Evolutionary conservation across 92 coral and sea anemone species (phyloP).

Genomic region (Phenganax marumi): DNA sequence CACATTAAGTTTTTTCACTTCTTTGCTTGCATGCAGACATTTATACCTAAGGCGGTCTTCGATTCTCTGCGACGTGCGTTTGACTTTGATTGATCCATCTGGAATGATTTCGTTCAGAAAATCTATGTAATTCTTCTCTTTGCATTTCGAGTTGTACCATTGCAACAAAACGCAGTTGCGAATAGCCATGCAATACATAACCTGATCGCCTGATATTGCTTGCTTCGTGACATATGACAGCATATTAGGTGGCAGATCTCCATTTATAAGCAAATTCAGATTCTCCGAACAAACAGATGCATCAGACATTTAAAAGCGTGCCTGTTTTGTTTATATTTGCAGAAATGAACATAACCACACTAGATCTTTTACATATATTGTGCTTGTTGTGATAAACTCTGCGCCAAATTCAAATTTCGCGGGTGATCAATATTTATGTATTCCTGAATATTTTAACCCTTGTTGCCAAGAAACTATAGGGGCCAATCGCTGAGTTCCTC

Average conservation of each 20-base stretch:
- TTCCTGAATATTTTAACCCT: neutral
- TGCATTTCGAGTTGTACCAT: slow-evolving; percentile 21
- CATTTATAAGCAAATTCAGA: neutral
- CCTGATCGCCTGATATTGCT: slow-evolving; percentile 53
- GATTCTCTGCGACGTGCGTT: slow-evolving; percentile 32
- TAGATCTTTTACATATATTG: neutral
- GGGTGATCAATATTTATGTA: slow-evolving; percentile 1
- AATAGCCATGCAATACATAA: slow-evolving; percentile 37
- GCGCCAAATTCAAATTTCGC: slow-evolving; percentile 9
- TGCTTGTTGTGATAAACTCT: neutral
- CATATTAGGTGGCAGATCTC: neutral
- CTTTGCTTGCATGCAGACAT: slow-evolving; percentile 16
- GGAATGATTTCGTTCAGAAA: slow-evolving; percentile 47
- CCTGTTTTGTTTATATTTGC: neutral
- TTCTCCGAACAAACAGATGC: neutral
- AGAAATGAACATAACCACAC: too few relatives aligned
- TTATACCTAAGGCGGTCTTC: slow-evolving; percentile 17
- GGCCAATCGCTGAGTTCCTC: neutral
- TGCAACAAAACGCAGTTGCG: slow-evolving; percentile 31
- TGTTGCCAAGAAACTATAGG: neutral
- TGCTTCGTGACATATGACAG: neutral
- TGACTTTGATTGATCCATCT: slow-evolving; percentile 40
- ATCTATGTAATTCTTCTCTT: slow-evolving; percentile 21
- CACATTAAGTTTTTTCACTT: slow-evolving; percentile 21
- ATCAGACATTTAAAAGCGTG: slow-evolving; percentile 10